phyloP scores from a whole-genome alignment of 2,888 invertebrate species.

The Drosophila quasianomalipes region DNA sequence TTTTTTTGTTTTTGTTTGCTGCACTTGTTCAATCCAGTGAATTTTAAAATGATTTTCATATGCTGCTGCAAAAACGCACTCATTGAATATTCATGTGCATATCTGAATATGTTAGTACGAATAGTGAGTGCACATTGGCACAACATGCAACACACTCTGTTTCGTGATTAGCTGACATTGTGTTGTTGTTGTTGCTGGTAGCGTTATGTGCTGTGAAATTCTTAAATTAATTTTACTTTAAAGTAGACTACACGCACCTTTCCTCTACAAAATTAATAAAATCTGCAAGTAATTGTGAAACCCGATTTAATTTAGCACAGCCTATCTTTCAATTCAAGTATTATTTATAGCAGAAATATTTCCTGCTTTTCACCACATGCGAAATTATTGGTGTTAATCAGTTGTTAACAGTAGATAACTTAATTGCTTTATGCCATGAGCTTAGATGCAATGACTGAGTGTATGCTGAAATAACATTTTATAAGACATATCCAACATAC shows the following conservation, averaged over 20 bases:
- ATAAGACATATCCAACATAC: background rate
- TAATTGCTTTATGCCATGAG: background rate
- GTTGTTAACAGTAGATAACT: background rate
- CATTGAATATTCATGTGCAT: conserved; percentile 64
- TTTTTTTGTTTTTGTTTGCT: conserved; percentile 10
- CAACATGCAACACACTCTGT: conserved; percentile 70
- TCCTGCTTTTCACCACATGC: conserved; percentile 21
- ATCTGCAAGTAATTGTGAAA: conserved; percentile 76
- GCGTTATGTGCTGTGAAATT: conserved; percentile 67
- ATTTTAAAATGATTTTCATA: conserved; percentile 56
- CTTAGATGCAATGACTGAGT: background rate
- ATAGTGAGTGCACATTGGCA: conserved; percentile 48
- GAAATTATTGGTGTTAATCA: conserved; percentile 4
- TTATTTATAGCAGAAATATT: conserved; percentile 53
- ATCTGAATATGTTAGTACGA: conserved; percentile 54
- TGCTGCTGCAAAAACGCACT: conserved; percentile 56
- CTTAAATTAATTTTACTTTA: conserved; percentile 55
- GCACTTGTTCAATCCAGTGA: conserved; percentile 37
- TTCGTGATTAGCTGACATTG: conserved; percentile 69
- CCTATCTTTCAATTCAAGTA: conserved; percentile 66
- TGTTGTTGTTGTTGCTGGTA: conserved; percentile 40
- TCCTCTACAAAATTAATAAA: conserved; percentile 49
- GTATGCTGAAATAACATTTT: background rate
- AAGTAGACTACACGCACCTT: conserved; percentile 68
- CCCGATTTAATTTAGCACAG: conserved; percentile 68